A percentile compares a stretch with the other conserved stretches of the same genome.
Evolutionary conservation across 2,113 vertebrate species (phyloP).

Genomic region (Thalassarche chlororhynchos): DNA sequence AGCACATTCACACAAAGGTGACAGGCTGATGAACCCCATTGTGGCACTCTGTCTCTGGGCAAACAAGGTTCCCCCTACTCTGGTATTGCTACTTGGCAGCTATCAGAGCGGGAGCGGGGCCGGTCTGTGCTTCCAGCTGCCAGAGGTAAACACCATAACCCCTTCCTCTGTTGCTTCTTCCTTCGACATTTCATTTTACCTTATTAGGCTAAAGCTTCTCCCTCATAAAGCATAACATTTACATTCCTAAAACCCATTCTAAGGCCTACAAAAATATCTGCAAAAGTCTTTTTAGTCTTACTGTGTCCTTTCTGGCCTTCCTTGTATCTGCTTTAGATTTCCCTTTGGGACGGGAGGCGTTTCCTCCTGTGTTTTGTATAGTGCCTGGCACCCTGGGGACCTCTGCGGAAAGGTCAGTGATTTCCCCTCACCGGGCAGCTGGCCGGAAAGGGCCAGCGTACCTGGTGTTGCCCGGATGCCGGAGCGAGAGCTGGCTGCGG

Average conservation of each 20-base stretch:
- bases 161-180: not conserved
- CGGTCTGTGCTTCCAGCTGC: not conserved
- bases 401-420: not conserved
- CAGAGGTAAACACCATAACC: not conserved
- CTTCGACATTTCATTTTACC: slow-evolving; percentile 7
- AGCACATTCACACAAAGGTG: not conserved
- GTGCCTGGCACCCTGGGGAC: not conserved
- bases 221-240: slow-evolving; percentile 54
- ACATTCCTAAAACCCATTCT: slow-evolving; percentile 37
- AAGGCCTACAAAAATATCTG: slow-evolving; percentile 3
- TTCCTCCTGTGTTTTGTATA: not conserved
- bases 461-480: not conserved
- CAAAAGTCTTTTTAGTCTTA: not conserved
- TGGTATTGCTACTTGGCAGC: not conserved
- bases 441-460: not conserved
- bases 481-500: not conserved
- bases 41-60: not conserved
- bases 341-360: not conserved
- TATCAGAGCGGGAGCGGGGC: not conserved
- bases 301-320: not conserved
- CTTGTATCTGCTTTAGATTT: not conserved
- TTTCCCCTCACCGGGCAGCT: not conserved
- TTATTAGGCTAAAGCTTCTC: slow-evolving; percentile 65
- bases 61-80: not conserved
- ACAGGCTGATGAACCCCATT: not conserved